These are phyloP conservation scores for Oscheius sp. DNA, from an alignment of 2,888 invertebrate genomes.

Conservation along the genomic window DNA sequence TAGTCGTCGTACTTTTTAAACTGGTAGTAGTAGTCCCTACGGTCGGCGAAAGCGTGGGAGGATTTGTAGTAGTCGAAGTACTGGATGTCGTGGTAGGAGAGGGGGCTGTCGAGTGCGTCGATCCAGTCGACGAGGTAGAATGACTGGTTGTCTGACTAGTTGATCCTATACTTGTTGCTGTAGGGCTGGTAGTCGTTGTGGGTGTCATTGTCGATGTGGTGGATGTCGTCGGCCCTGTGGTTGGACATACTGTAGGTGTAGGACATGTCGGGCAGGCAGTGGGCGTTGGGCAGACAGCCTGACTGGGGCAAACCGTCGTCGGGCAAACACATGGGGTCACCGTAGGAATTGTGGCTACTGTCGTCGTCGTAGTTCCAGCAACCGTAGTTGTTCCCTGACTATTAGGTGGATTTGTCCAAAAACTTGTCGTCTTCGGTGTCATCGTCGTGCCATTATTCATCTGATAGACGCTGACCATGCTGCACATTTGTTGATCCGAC, in stretches of 20 bases:
- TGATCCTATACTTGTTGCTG: too few relatives aligned
- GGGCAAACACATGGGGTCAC: background rate
- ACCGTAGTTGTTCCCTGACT: too few relatives aligned
- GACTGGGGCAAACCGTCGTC: background rate
- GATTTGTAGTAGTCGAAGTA: too few relatives aligned
- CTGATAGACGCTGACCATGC: background rate
- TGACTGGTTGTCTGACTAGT: too few relatives aligned
- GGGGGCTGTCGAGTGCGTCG: too few relatives aligned
- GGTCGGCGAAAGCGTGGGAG: too few relatives aligned
- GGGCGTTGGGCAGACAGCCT: background rate
- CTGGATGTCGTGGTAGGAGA: too few relatives aligned
- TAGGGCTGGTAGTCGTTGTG: background rate
- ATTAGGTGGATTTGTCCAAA: too few relatives aligned
- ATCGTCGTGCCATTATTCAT: background rate
- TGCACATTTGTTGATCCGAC: slow-evolving; percentile 5
- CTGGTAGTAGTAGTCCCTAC: too few relatives aligned
- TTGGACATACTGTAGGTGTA: too few relatives aligned
- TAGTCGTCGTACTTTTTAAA: background rate
- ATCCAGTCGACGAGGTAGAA: too few relatives aligned
- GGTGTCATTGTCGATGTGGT: background rate
- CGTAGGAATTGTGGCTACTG: background rate
- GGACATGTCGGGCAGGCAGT: too few relatives aligned
- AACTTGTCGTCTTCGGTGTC: background rate
- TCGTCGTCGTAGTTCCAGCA: background rate
- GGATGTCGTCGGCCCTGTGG: background rate